Conservation (phyloP, 2,888 invertebrate species). For the Palloptera scutellata region DNA sequence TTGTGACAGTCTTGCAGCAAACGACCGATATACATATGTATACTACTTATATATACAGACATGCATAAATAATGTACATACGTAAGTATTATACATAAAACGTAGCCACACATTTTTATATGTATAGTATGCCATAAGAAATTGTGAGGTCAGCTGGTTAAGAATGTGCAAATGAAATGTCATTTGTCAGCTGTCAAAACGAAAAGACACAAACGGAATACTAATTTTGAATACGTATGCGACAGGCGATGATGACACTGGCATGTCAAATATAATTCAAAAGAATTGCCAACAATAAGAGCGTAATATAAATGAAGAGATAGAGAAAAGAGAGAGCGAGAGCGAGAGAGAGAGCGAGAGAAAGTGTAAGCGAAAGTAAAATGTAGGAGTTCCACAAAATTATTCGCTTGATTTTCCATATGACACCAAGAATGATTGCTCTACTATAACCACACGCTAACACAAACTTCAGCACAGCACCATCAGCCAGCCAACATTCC, state of each 20-base stretch:
- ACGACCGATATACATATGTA: too few species aligned
- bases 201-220: constrained; percentile 24
- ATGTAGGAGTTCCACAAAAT: too few species aligned
- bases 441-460: constrained; percentile 16
- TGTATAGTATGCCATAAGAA: neutral
- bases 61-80: too few species aligned
- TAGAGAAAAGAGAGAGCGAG: neutral
- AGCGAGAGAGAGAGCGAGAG: neutral
- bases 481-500: too few species aligned
- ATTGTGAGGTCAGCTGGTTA: constrained; percentile 43
- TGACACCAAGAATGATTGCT: constrained; percentile 26
- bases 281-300: too few species aligned
- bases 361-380: too few species aligned
- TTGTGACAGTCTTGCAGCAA: too few species aligned
- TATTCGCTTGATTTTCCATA: constrained; percentile 18
- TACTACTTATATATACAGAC: too few species aligned
- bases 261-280: too few species aligned
- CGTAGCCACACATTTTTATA: neutral
- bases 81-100: too few species aligned
- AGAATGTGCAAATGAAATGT: constrained; percentile 43
- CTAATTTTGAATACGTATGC: constrained; percentile 17
- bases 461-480: constrained; percentile 20
- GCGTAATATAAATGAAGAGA: too few species aligned
- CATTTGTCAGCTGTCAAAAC: constrained; percentile 45
- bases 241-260: too few species aligned